phyloP scores from a whole-genome alignment of 2,888 invertebrate genomes.

The Andrena camellia region DNA sequence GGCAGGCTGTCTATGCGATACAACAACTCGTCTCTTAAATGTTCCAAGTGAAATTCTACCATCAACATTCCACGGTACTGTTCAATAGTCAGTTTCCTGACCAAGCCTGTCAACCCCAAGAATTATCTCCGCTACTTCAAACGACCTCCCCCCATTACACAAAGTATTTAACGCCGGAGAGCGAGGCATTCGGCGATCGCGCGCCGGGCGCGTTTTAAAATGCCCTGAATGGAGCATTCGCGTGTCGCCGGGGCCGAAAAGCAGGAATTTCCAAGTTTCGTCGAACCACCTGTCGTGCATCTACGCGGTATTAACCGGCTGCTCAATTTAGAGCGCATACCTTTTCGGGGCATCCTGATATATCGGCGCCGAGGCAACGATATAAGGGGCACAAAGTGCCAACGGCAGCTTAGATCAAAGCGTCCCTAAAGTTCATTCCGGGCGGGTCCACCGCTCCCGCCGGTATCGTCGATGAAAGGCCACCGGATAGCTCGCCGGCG shows the following conservation, averaged over 20 bases:
- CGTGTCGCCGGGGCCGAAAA: conserved; percentile 1
- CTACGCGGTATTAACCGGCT: conserved; percentile 34
- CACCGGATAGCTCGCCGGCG: conserved; percentile 39
- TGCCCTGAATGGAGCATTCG: not conserved
- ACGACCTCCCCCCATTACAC: not conserved
- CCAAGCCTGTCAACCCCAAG: not conserved
- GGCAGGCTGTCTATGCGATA: too few relatives aligned
- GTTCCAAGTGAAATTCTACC: not conserved
- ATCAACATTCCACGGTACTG: not conserved
- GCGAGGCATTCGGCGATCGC: not conserved
- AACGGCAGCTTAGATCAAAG: conserved; percentile 71
- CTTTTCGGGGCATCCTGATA: conserved; percentile 53
- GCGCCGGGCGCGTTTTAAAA: conserved; percentile 21
- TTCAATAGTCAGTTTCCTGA: not conserved
- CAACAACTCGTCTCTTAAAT: too few relatives aligned
- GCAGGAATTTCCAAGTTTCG: conserved; percentile 42
- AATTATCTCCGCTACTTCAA: not conserved
- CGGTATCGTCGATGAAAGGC: conserved; percentile 57
- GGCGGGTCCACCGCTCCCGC: conserved; percentile 60
- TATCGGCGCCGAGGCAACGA: conserved; percentile 43
- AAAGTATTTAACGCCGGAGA: not conserved
- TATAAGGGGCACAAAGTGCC: conserved; percentile 57
- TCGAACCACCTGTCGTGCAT: conserved; percentile 54
- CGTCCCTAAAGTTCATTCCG: conserved; percentile 76
- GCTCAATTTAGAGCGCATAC: conserved; percentile 47